These are phyloP conservation scores for Yponomeuta plumbellus DNA, from an alignment of 2,888 invertebrate species.

Conservation along the genomic window DNA sequence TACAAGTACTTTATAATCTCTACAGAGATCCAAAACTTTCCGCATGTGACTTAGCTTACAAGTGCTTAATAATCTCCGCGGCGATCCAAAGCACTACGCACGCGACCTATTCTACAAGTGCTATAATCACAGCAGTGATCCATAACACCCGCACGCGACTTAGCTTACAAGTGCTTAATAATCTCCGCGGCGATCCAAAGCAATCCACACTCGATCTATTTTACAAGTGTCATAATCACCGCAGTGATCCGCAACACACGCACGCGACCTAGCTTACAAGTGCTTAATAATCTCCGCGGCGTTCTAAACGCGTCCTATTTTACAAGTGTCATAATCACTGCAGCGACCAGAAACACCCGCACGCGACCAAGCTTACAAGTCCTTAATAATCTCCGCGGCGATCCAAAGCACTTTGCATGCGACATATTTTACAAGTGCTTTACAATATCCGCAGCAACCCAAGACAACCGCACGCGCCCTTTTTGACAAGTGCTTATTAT, in stretches of 20 bases:
- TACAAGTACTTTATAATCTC: slow-evolving; percentile 80
- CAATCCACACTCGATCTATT: no score
- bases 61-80: slow-evolving; percentile 17
- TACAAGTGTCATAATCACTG: slow-evolving; percentile 63
- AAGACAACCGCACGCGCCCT: no score
- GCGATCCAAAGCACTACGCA: no score
- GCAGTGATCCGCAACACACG: no score
- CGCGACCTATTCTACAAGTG: slow-evolving; percentile 33
- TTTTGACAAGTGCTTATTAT: no score
- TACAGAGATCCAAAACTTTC: slow-evolving; percentile 59
- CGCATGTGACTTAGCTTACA: no score
- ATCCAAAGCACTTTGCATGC: slow-evolving; percentile 13
- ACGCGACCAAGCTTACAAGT: no score
- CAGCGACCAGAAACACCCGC: no score
- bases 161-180: slow-evolving; percentile 47
- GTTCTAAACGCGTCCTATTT: neutral
- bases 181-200: slow-evolving; percentile 86
- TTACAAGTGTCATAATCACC: slow-evolving; percentile 17
- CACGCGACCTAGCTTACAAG: no score
- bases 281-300: no score
- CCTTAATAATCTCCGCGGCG: no score
- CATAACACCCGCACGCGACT: slow-evolving; percentile 9
- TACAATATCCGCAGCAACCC: slow-evolving; percentile 84
- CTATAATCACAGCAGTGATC: slow-evolving; percentile 84
- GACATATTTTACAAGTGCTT: slow-evolving; percentile 36